Percentiles rank a stretch among this genome's conserved stretches.
Evolutionary conservation across 2,797 vertebrate genomes (phyloP).

Genomic region (Martes flavigula): DNA sequence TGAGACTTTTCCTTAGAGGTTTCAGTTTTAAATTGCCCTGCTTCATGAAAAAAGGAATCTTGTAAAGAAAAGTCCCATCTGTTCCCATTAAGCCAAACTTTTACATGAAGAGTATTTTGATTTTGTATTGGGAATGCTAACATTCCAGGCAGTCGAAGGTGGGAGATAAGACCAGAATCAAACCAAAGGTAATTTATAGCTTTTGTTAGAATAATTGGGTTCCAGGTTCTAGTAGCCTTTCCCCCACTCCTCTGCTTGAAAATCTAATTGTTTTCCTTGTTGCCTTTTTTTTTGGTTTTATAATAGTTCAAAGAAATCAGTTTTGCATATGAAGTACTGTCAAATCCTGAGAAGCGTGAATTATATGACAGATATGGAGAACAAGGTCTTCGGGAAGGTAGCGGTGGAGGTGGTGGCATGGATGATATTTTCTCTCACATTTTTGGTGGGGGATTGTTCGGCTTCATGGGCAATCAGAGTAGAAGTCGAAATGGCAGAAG

Average conservation of each 20-base stretch:
- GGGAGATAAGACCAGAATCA: background rate
- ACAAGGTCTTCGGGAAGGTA: slow-evolving; percentile 97
- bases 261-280: slow-evolving; percentile 46
- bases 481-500: slow-evolving; percentile 95
- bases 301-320: slow-evolving; percentile 99
- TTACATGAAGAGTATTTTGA: background rate
- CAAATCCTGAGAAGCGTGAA: slow-evolving; percentile 97
- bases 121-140: background rate
- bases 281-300: slow-evolving; percentile 41
- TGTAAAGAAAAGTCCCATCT: background rate
- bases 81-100: background rate
- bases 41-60: background rate
- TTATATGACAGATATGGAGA: slow-evolving; percentile 98
- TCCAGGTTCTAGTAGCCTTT: background rate
- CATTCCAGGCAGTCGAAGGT: background rate
- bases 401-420: slow-evolving; percentile 95
- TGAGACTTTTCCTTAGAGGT: slow-evolving; percentile 40
- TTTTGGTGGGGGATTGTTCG: slow-evolving; percentile 97
- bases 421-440: slow-evolving; percentile 99
- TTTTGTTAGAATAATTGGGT: background rate
- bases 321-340: slow-evolving; percentile 98
- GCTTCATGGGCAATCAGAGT: slow-evolving; percentile 97
- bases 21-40: background rate
- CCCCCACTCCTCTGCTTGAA: background rate
- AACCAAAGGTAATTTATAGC: background rate